Base-by-base conservation (phyloP, 2,797 vertebrate species). In the Decapterus maruadsi region DNA sequence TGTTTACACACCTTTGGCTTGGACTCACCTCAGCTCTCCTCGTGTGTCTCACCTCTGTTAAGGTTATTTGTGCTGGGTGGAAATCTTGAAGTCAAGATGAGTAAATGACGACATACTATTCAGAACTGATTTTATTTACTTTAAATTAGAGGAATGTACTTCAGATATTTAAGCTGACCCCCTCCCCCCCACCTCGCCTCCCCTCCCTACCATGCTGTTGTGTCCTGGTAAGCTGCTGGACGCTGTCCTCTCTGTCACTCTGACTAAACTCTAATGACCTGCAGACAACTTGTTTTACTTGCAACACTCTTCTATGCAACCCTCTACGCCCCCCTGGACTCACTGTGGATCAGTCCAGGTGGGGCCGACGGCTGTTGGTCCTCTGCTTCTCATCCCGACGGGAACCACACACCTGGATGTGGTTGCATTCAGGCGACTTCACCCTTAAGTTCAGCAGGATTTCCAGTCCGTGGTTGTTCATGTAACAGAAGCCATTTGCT, bases 221-320 rank as follows among this genome's bases (percentile, higher is more conserved):
- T 20, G 29, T 43, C 4, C 40, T 14, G 63, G 48, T 40, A 19
- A 19, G 56, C 59, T 59, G 50, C 58, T 59, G 36, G 29, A 20
- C 54, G 46, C 10, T 58, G 72, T 54, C 38, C 34, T 46, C 56
- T 46, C 14, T 34, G 53, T 65, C 29, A 20, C 17, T 40, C 61
- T 66, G 29, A 67, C 20, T 66, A 26, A 78, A 57, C 26, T 43
- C 13, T 63, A 42, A 26, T 66, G 53, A 65, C 19, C 64, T 6
- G 11, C 20, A 19, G 17, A 17, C 42, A 34, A 63, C 29, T 59
- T n/a, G 61, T 75, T 71, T 72, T 34, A 78, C 67, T 72, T 63
- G 26, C 62, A 72, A 59, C 54, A 57, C 57, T 78, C 57, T 65
- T 80, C 87, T 90, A 89, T 90, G 87, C 89, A 89, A 87, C 48